Evolutionary conservation across 2,888 invertebrate genomes (phyloP), one percentile per base, ranked within the genome.

Genomic region (Andrena flavipes): DNA sequence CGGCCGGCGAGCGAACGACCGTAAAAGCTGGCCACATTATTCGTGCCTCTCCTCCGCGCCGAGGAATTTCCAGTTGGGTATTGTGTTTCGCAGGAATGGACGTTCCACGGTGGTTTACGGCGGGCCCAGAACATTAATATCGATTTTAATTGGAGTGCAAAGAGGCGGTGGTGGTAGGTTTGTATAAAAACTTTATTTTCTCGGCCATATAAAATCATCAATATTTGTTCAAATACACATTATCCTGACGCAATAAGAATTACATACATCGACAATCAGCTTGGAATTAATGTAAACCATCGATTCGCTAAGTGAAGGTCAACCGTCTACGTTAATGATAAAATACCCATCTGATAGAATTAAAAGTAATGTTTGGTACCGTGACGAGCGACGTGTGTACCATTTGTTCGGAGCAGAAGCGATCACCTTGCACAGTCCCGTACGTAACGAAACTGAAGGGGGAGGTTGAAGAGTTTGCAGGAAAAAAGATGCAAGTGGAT

Each of bases 191-290:
- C 88, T 89, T 89, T 88, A 87, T 88, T 87, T 78, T 74, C 68
- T 80, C 71, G 83, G 80, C 85, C 89, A 89, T 88, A 88, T 89
- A 88, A 88, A 88, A 89, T 89, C 87, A 87, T 85, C 87, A 83
- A 87, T 81, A 83, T 87, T 87, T 83, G 73, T 80, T 87, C 85
- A 67, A 49, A 83, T 88, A 80, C 70, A 85, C 70, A 77, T 84
- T 87, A 84, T 48, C 69, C 78, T 78, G 84, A 75, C 86, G 87
- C 76, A 88, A 75, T 70, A 79, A 73, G 77, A 74, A 88, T 42
- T 16, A 42, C 42, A 42, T 84, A 88, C 73, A 80, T 77, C 69
- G 87, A 86, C 70, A 51, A 76, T 84, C 75, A 76, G 76, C 80
- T 33, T 82, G 54, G 48, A 76, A 82, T 82, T 56, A 76, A 76